Evolutionary conservation across 2,888 invertebrate species (phyloP).

Genomic region (Heliconius sara): DNA sequence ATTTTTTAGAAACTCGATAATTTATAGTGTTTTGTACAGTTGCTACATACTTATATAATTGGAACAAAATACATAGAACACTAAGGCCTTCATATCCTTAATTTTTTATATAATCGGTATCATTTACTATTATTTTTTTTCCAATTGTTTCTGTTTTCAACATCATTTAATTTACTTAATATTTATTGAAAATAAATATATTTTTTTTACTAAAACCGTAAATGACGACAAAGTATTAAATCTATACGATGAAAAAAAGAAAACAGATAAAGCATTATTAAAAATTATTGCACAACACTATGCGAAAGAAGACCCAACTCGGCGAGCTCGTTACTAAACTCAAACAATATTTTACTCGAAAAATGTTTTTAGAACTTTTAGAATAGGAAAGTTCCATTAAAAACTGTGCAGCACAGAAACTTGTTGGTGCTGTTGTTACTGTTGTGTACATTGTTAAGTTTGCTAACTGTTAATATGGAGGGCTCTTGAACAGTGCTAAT

Average conservation of each 20-base stretch:
- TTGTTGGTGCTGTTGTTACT: slow-evolving; percentile 47
- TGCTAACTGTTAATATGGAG: slow-evolving; percentile 51
- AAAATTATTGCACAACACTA: slow-evolving; percentile 27
- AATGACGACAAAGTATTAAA: not conserved
- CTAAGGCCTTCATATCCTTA: too few relatives aligned
- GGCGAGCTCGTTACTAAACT: slow-evolving; percentile 32
- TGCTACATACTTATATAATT: too few relatives aligned
- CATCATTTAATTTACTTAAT: not conserved
- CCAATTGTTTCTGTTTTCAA: too few relatives aligned
- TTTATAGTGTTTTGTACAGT: too few relatives aligned
- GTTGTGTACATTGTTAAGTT: slow-evolving; percentile 51
- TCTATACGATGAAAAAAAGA: not conserved
- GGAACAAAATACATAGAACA: too few relatives aligned
- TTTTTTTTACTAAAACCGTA: not conserved
- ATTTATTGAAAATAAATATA: not conserved
- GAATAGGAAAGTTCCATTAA: slow-evolving; percentile 49
- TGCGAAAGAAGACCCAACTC: slow-evolving; percentile 29
- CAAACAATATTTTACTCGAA: slow-evolving; percentile 40
- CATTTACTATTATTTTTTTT: too few relatives aligned
- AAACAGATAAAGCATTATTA: slow-evolving; percentile 19
- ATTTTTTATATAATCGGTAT: too few relatives aligned
- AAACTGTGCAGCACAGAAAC: slow-evolving; percentile 49
- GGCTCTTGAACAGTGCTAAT: slow-evolving; percentile 52
- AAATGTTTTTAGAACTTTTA: slow-evolving; percentile 43
- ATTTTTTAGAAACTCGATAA: too few relatives aligned